Evolutionary conservation across 2,888 invertebrate species (phyloP), one percentile per base, ranked within the genome.

Genomic region (Cybosia mesomella): DNA sequence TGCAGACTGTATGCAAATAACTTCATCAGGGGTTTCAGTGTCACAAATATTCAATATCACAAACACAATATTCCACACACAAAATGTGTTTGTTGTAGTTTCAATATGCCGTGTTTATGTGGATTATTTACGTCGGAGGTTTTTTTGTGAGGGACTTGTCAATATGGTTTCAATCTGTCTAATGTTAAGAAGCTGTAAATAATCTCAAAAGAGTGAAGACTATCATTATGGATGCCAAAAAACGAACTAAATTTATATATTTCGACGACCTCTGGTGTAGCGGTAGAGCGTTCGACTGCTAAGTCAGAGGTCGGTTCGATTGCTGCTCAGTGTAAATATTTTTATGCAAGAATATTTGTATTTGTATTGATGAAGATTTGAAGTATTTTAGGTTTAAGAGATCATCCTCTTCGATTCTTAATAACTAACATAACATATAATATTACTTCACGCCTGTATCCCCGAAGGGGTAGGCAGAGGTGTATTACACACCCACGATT

Each of bases 1-100:
- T 24, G 21, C 34, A 36, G 36, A 36, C 59, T 9, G 34, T 60
- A 60, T 60, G 60, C 39, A 22, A 60, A 60, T 60, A 43, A 15
- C 18, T 24, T 60, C 39, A 57, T 57, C 34, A 22, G 13, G 59
- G 9, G 28, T 32, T 24, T 43, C 43, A 43, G 43, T 43, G 49
- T 49, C n/a, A 49, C 49, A 49, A 49, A 49, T 49, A 49, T 49
- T 49, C 49, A 49, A 49, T 49, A 49, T 49, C n/a, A n/a, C 49
- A 18, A 49, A 49, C n/a, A n/a, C 49, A 49, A 49, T 49, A 49
- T n/a, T 49, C 9, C 49, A 49, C n/a, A n/a, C n/a, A 28, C 15
- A 32, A 32, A n/a, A 32, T 32, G 18, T 58, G 21, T 10, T 36
- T 21, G 49, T 49, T n/a, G 49, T 49, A n/a, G 49, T 49, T 49